These are phyloP conservation scores for Mastacembelus armatus DNA, from an alignment of 2,797 vertebrate species.

Conservation along the genomic window DNA sequence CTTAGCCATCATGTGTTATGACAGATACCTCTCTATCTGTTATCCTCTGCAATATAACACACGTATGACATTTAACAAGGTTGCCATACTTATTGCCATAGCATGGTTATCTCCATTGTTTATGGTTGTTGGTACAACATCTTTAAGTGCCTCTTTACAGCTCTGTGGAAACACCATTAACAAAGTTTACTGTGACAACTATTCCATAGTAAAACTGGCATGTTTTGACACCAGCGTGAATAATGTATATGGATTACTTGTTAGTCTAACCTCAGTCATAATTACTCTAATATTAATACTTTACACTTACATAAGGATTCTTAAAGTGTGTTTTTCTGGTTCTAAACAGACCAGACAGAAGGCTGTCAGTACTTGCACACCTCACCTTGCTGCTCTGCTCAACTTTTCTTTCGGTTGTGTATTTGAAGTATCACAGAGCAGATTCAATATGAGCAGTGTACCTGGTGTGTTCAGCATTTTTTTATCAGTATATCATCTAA, in stretches of 20 bases:
- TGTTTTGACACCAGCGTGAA: slow-evolving; percentile 28
- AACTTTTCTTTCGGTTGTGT: slow-evolving; percentile 28
- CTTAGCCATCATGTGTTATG: slow-evolving; percentile 21
- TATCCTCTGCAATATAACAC: slow-evolving; percentile 18
- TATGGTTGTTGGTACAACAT: no score
- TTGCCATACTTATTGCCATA: rapidly evolving
- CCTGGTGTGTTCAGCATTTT: slow-evolving; percentile 20
- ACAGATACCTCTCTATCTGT: slow-evolving; percentile 19
- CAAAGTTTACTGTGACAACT: slow-evolving; percentile 50
- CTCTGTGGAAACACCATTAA: slow-evolving; percentile 50
- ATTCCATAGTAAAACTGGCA: slow-evolving; percentile 27
- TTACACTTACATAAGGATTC: slow-evolving; percentile 22
- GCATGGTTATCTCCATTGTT: slow-evolving; percentile 8
- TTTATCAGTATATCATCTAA: slow-evolving; percentile 62
- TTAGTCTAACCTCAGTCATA: not conserved
- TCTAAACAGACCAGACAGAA: slow-evolving; percentile 50
- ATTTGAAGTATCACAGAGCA: slow-evolving; percentile 53
- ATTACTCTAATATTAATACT: not conserved
- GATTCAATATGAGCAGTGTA: slow-evolving; percentile 23
- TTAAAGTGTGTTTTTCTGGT: slow-evolving; percentile 31
- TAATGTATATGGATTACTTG: slow-evolving; percentile 32
- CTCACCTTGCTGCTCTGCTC: slow-evolving; percentile 45
- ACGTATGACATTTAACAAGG: not conserved
- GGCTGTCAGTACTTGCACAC: slow-evolving; percentile 48
- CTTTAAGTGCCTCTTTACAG: not conserved